Base-by-base conservation (phyloP, 2,113 vertebrate species). In the Meriones unguiculatus region DNA sequence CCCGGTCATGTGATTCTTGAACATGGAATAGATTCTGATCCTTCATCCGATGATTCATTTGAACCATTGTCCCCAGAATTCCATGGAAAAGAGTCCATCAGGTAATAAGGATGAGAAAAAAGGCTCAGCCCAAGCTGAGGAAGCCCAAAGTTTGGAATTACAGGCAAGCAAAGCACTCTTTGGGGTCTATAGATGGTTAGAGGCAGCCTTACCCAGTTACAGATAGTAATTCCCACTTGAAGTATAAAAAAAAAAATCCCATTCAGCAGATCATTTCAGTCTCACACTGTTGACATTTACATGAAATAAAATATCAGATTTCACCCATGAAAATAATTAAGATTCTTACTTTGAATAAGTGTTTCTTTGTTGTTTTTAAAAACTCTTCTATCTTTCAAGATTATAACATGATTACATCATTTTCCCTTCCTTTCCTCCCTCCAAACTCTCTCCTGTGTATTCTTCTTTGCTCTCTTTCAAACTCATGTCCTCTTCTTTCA, bases 1-100 rank as follows among this genome's bases (percentile, higher is more conserved):
- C 95, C 96, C 32, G 77, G 93, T 59, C 80, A 97, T 38, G 97
- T 98, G 54, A 98, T 96, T 17, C 70, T 95, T 69, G 98, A 98
- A 72, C 24, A 97, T 0, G 97, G 99, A 87, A 76, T 24, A 4
- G 99, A 98, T 32, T 97, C 98, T 0, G 87, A 97, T 20, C 94
- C 98, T 6, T 85, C 30, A 0, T 95, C 77, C 0, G 92, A 96
- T 2, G 99, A 99, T 5, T 98, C 97, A 0, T 86, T 98, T 2
- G 99, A 99, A 93, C 98, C 98, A 0, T 97, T 99, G 75, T 98
- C 99, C 69, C 94, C 98, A 0, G 98, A 99, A 95, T 99, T 99
- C 98, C 97, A 98, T 90, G 99, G 99, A 12, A 99, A 99, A 96
- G 99, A 99, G 89, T 99, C 98, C 97, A 99, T 99, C 95, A 99